phyloP scores from a whole-genome alignment of 1,140 invertebrate genomes.

The Asobara japonica region DNA sequence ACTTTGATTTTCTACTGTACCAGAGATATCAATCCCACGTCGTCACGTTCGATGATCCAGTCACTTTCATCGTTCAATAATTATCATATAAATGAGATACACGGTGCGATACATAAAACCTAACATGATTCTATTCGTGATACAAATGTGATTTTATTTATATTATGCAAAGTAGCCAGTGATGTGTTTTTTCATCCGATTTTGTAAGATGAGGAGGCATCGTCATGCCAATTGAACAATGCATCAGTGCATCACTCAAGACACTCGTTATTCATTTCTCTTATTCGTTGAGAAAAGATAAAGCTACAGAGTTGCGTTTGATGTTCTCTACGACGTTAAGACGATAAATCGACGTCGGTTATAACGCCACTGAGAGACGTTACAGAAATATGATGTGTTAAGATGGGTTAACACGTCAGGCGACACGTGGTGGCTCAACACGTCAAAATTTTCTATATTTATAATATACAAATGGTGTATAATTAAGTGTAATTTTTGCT shows the following conservation, averaged over 20 bases:
- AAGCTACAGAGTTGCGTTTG: conserved; percentile 41
- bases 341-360: conserved; percentile 49
- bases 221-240: conserved; percentile 4
- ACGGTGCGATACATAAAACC: background rate
- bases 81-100: conserved; percentile 31
- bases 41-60: conserved; percentile 26
- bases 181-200: background rate
- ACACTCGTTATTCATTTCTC: conserved; percentile 7
- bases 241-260: background rate
- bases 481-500: background rate
- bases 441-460: conserved; percentile 26
- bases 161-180: background rate
- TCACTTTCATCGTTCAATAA: conserved; percentile 22
- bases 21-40: conserved; percentile 23
- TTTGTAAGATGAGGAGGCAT: background rate
- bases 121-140: conserved; percentile 1
- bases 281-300: background rate
- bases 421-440: conserved; percentile 24
- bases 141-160: conserved; percentile 8
- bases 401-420: conserved; percentile 42
- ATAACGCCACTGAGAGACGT: conserved; percentile 39
- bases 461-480: background rate
- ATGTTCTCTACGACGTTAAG: conserved; percentile 42
- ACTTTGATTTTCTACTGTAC: conserved; percentile 5
- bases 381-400: conserved; percentile 52